phyloP scores from a whole-genome alignment of 1,140 invertebrate genomes.

The Diploscapter pachys region DNA sequence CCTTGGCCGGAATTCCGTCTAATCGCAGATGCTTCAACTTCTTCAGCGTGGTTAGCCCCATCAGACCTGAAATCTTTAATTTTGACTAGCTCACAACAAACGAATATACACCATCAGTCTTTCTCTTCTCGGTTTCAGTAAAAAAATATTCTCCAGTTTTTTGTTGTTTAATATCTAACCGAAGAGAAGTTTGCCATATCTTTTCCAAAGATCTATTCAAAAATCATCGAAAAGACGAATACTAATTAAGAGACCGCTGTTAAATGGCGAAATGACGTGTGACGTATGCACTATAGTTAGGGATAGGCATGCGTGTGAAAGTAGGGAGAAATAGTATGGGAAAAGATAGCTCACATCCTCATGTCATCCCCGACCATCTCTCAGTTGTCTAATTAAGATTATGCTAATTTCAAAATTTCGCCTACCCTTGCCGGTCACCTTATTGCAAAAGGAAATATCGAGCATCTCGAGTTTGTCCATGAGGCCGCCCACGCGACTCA shows the following conservation, averaged over 20 bases:
- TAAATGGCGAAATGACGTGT: no score
- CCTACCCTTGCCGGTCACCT: constrained; percentile 64
- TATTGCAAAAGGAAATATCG: constrained; percentile 71
- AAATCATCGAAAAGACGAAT: neutral
- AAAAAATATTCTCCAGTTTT: constrained; percentile 11
- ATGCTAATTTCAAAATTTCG: neutral
- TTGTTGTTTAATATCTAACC: neutral
- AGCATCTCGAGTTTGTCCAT: constrained; percentile 70
- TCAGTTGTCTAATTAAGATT: neutral
- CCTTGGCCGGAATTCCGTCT: constrained; percentile 54
- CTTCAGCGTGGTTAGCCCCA: constrained; percentile 67
- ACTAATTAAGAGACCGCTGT: no score
- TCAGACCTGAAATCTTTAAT: constrained; percentile 63
- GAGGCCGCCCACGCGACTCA: constrained; percentile 68
- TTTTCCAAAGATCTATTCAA: constrained; percentile 17
- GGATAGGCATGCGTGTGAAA: no score
- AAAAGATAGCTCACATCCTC: no score
- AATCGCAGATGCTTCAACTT: constrained; percentile 59
- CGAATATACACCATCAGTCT: neutral
- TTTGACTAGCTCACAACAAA: constrained; percentile 50
- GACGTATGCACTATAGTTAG: no score
- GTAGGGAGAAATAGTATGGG: no score
- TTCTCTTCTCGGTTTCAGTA: neutral
- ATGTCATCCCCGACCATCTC: no score
- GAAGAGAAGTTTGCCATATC: neutral